These are phyloP conservation scores for Ophioderma brevispina DNA, from an alignment of 35 echinoderm and acorn worm species.

Conservation along the genomic window DNA sequence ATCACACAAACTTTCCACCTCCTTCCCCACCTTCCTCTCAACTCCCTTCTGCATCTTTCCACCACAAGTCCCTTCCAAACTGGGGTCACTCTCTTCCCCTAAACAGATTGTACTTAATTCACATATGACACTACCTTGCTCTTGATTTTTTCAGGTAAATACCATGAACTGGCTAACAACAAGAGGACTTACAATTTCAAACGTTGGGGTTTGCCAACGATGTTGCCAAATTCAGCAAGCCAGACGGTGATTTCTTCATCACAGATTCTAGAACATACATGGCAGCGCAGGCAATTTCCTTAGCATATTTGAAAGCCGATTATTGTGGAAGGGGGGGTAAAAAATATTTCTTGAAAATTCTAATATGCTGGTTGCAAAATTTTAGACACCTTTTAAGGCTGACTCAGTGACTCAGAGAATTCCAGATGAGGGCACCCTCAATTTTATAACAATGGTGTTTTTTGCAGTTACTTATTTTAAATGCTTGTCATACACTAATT, in stretches of 20 bases:
- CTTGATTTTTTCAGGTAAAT: constrained; percentile 22
- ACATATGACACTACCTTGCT: neutral
- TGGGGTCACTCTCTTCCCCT: no score
- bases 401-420: neutral
- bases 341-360: no score
- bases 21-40: no score
- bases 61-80: no score
- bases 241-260: constrained; percentile 72
- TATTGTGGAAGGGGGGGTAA: constrained; percentile 57
- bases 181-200: constrained; percentile 53
- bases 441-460: neutral
- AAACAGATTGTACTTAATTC: no score
- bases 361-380: no score
- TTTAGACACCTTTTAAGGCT: no score
- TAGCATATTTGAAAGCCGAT: constrained; percentile 17
- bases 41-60: no score
- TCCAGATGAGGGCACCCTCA: no score
- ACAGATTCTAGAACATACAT: constrained; percentile 78
- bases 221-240: constrained; percentile 33
- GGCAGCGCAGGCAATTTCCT: constrained; percentile 34
- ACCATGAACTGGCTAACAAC: constrained; percentile 17
- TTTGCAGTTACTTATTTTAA: neutral
- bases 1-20: no score
- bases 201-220: constrained; percentile 74
- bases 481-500: no score